These are phyloP conservation scores for Taeniopygia guttata DNA, from an alignment of 2,797 vertebrate species.

Conservation along the genomic window DNA sequence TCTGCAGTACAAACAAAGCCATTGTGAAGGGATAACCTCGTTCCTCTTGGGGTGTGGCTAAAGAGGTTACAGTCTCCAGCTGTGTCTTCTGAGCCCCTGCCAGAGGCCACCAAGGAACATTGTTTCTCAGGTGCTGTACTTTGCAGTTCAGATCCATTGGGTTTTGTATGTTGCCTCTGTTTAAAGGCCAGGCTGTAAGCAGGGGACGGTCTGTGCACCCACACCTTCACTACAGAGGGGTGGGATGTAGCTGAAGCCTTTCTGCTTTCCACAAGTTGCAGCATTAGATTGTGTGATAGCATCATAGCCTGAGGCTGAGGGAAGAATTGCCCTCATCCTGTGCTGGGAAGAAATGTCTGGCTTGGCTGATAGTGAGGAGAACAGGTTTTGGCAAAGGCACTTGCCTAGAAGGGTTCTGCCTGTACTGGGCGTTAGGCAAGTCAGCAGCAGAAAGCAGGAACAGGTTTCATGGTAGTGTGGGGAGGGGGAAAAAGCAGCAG, in stretches of 20 bases:
- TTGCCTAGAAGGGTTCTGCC: not conserved
- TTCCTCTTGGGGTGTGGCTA: not conserved
- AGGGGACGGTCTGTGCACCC: not conserved
- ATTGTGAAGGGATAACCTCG: not conserved
- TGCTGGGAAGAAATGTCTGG: rapidly evolving
- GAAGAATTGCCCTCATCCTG: rapidly evolving
- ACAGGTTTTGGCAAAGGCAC: not conserved
- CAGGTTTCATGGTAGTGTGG: rapidly evolving
- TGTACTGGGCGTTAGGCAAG: not conserved
- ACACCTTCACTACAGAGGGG: rapidly evolving
- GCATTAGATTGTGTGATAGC: too few relatives aligned
- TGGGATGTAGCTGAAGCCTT: not conserved
- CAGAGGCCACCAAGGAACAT: not conserved
- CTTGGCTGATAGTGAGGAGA: not conserved
- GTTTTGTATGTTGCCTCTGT: not conserved
- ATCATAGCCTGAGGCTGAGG: not conserved
- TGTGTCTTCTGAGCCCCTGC: not conserved
- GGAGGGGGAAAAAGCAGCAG: not conserved
- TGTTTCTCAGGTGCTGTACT: not conserved
- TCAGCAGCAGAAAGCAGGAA: not conserved
- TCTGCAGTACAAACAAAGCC: rapidly evolving
- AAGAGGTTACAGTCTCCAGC: not conserved
- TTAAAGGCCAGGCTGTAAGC: not conserved
- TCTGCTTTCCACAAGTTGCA: rapidly evolving
- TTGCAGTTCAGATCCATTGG: not conserved